A percentile compares a stretch with the other conserved stretches of the same genome.
Conservation (phyloP, 2,113 vertebrate genomes). For the Rhinolophus ferrumequinum region DNA sequence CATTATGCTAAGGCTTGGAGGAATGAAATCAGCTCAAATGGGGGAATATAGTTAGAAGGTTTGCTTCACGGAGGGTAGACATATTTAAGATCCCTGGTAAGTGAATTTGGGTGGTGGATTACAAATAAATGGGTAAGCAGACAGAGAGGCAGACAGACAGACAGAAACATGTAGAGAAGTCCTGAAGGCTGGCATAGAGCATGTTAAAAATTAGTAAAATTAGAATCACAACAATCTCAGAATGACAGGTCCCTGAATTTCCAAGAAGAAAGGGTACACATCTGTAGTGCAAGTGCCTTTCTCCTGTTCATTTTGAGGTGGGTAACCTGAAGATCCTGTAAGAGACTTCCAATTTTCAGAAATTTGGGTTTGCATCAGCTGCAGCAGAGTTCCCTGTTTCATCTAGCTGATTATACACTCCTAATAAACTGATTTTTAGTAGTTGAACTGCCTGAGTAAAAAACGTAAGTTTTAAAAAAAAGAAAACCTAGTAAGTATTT, state of each 20-base stretch:
- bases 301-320: neutral
- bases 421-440: constrained; percentile 65
- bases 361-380: neutral
- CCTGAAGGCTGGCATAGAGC: neutral
- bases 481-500: constrained; percentile 64
- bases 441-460: constrained; percentile 56
- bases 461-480: constrained; percentile 59
- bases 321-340: neutral
- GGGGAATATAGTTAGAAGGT: constrained; percentile 80
- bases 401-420: neutral
- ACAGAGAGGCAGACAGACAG: constrained; percentile 70
- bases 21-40: constrained; percentile 70
- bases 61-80: constrained; percentile 44
- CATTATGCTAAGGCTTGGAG: constrained; percentile 90
- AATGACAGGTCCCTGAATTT: neutral
- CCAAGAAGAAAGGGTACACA: neutral
- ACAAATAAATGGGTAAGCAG: constrained; percentile 13
- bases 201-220: neutral
- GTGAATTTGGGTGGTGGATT: constrained; percentile 21
- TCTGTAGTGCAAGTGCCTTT: neutral
- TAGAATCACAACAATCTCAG: neutral
- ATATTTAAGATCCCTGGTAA: constrained; percentile 46
- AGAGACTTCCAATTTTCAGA: neutral
- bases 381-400: neutral
- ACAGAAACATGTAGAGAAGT: constrained; percentile 9